These are phyloP conservation scores for Mantis religiosa DNA, from an alignment of 2,888 invertebrate genomes.

Conservation along the genomic window DNA sequence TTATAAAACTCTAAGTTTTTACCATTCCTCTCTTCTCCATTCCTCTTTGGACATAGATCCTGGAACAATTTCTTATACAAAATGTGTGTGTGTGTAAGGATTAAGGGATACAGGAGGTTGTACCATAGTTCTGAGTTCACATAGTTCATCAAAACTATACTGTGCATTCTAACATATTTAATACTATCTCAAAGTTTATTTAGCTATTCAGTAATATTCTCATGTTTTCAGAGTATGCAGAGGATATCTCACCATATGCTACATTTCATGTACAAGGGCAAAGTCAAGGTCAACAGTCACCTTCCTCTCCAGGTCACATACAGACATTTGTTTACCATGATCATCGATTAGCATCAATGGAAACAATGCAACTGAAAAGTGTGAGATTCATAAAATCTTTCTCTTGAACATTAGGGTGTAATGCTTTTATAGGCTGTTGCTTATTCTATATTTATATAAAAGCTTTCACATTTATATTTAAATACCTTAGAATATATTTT, in stretches of 20 bases:
- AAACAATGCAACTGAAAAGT: constrained; percentile 39
- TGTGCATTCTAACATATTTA: not conserved
- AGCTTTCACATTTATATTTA: not conserved
- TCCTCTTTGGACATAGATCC: too few species aligned
- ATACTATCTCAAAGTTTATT: not conserved
- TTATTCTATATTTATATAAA: not conserved
- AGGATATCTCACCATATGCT: constrained; percentile 42
- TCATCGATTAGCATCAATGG: constrained; percentile 37
- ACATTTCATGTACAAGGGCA: constrained; percentile 40
- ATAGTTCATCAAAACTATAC: not conserved
- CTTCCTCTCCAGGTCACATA: constrained; percentile 35
- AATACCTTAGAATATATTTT: not conserved
- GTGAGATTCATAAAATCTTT: constrained; percentile 31
- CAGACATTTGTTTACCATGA: constrained; percentile 39
- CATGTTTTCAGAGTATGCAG: constrained; percentile 37
- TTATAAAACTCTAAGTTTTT: too few species aligned
- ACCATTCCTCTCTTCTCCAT: too few species aligned
- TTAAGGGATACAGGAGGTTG: not conserved
- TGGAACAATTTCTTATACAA: too few species aligned
- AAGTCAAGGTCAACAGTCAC: constrained; percentile 36
- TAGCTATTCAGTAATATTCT: not conserved
- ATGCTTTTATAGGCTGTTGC: not conserved
- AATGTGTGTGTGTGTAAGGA: not conserved
- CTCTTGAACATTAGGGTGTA: not conserved
- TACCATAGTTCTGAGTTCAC: not conserved